A percentile compares a stretch with the other conserved stretches of the same genome.
Evolutionary conservation across 2,888 invertebrate species (phyloP).

Genomic region (Syritta pipiens): DNA sequence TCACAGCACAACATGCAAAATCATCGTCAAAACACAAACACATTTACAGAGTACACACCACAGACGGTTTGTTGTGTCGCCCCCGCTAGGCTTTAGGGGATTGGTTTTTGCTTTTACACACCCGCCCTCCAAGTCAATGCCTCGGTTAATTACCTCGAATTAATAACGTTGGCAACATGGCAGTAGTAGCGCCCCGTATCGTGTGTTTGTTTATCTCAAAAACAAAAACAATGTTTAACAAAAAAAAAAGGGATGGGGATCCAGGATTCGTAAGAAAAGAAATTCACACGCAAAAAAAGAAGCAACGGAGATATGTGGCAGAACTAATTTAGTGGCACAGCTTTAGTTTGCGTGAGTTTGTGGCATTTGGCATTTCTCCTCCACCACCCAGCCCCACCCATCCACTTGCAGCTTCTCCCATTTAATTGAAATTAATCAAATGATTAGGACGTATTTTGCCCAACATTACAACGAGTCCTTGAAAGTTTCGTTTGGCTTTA

Average conservation of each 20-base stretch:
- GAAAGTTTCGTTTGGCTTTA: conserved; percentile 25
- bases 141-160: conserved; percentile 59
- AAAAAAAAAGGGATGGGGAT: not conserved
- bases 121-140: conserved; percentile 33
- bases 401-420: not conserved
- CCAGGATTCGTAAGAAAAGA: not conserved
- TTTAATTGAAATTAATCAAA: conserved; percentile 63
- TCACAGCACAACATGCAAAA: conserved; percentile 45
- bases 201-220: conserved; percentile 33
- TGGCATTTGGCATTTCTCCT: conserved; percentile 18
- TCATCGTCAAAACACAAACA: conserved; percentile 33
- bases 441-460: conserved; percentile 46
- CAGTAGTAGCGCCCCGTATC: not conserved
- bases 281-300: conserved; percentile 21
- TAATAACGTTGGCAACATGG: conserved; percentile 53
- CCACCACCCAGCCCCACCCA: too few species aligned
- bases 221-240: conserved; percentile 2
- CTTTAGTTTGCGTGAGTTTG: conserved; percentile 42
- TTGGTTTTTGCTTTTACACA: conserved; percentile 36
- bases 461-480: conserved; percentile 35
- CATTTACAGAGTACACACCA: conserved; percentile 21
- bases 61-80: conserved; percentile 17
- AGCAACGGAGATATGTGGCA: conserved; percentile 1
- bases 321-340: too few species aligned
- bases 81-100: conserved; percentile 8